Evolutionary conservation across 2,797 vertebrate species (phyloP), one percentile per base, ranked within the genome.

Genomic region (Remorina albescens): DNA sequence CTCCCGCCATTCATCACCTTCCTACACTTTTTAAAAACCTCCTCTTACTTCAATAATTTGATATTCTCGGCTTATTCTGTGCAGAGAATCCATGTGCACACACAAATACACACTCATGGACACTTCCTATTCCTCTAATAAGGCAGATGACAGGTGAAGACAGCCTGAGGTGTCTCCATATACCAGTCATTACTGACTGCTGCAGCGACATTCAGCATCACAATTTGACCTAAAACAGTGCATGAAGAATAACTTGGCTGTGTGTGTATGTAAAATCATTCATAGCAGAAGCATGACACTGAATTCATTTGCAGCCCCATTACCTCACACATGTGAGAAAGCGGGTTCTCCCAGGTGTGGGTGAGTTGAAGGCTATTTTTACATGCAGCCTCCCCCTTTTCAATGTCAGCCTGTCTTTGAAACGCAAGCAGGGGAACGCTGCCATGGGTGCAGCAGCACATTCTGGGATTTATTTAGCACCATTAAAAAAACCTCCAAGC

Each of bases 391-490:
- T n/a, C 51, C 56, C 37, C 4, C 4, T 16, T 65, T 47, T 66
- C 12, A 32, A 62, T 44, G 46, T 25, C 76, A 60, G 69, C 49
- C 57, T 21, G 71, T 55, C 64, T 76, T 34, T 71, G 42, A 86
- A 87, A 88, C 0, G 25, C 71, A 75, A 80, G 71, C 71, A 86
- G 79, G 53, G 50, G 65, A 76, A 70, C 25, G 3, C 79, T 80
- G 82, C 70, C 61, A 51, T 9, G 41, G 65, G 66, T 71, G 74
- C 63, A 80, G 57, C 72, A 81, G 85, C 73, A 84, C 78, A 85
- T 81, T 89, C 80, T 74, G 65, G 78, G 82, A 73, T 87, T 89
- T 85, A 86, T 61, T 77, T 91, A 94, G 92, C 93, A 94, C 92
- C 92, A 78, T 86, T 49, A 80, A 76, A 55, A 62, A 81, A 64